These are phyloP conservation scores for Chymomyza costata DNA, from an alignment of 1,140 invertebrate species.

Conservation along the genomic window DNA sequence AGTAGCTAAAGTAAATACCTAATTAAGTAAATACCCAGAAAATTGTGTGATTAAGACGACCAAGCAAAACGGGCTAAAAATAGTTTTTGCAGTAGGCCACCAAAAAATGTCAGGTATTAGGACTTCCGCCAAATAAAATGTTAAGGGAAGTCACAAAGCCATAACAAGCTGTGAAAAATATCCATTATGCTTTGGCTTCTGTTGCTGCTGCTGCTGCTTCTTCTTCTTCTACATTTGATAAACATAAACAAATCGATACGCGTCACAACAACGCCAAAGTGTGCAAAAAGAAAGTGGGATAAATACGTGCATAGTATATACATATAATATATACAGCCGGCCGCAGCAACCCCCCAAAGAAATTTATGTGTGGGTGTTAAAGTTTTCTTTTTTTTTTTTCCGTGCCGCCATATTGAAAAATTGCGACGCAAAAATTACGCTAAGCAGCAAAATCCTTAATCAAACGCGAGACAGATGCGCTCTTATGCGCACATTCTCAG, in stretches of 20 bases:
- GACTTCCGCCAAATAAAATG: too few species aligned
- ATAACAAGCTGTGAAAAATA: too few species aligned
- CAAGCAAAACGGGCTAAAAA: too few species aligned
- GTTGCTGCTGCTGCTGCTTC: too few species aligned
- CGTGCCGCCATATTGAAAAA: slow-evolving; percentile 49
- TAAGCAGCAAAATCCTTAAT: slow-evolving; percentile 34
- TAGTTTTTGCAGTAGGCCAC: too few species aligned
- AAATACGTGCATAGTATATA: slow-evolving; percentile 1
- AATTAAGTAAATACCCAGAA: too few species aligned
- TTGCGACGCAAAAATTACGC: slow-evolving; percentile 57
- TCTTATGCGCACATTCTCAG: background rate
- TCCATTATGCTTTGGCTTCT: too few species aligned
- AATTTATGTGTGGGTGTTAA: slow-evolving; percentile 17
- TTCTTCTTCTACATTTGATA: slow-evolving; percentile 66
- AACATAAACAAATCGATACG: slow-evolving; percentile 73
- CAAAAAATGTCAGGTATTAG: too few species aligned
- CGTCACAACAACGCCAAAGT: slow-evolving; percentile 52
- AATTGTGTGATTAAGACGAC: too few species aligned
- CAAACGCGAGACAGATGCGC: slow-evolving; percentile 12
- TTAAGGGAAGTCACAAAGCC: too few species aligned
- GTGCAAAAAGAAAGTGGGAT: background rate
- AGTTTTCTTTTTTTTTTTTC: too few species aligned
- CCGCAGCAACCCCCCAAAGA: slow-evolving; percentile 7
- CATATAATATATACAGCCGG: slow-evolving; percentile 41
- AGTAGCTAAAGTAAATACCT: too few species aligned